Conservation (phyloP, 2,888 invertebrate genomes). For the Dynastes hyllus region DNA sequence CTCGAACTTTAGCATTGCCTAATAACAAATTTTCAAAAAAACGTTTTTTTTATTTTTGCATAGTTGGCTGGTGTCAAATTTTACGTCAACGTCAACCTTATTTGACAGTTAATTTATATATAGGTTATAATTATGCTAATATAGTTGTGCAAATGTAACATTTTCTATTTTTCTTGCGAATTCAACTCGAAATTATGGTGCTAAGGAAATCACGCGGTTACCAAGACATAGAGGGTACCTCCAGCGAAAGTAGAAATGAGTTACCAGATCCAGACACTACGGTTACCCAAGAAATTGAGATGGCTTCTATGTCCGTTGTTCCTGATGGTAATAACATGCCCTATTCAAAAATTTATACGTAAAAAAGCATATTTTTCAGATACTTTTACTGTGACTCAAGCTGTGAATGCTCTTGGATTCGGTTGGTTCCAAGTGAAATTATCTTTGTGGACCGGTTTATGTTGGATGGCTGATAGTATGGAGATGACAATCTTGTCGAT, state of each 20-base stretch:
- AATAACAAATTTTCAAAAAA: no score
- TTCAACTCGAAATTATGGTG: constrained; percentile 62
- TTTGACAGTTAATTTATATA: constrained; percentile 13
- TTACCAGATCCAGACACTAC: constrained; percentile 72
- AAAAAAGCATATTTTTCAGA: constrained; percentile 73
- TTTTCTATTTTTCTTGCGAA: neutral
- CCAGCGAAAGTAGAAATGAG: constrained; percentile 65
- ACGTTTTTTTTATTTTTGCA: neutral
- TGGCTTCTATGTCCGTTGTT: constrained; percentile 86
- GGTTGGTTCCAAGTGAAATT: constrained; percentile 93
- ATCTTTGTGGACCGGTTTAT: constrained; percentile 88
- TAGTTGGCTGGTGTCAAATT: neutral
- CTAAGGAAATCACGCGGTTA: constrained; percentile 77
- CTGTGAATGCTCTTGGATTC: constrained; percentile 89
- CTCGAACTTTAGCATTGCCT: neutral
- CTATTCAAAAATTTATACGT: constrained; percentile 29
- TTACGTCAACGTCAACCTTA: constrained; percentile 7
- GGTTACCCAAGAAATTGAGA: constrained; percentile 80
- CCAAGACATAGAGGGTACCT: constrained; percentile 76
- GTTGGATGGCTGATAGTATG: constrained; percentile 99
- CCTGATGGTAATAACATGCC: constrained; percentile 79
- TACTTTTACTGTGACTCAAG: constrained; percentile 90
- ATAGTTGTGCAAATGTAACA: constrained; percentile 20
- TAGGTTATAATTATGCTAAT: constrained; percentile 35
- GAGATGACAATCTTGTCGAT: constrained; percentile 98